Percentiles rank a stretch among this genome's conserved stretches.
Conservation (phyloP, 2,113 vertebrate genomes). For the Chloropsis cyanopogon region DNA sequence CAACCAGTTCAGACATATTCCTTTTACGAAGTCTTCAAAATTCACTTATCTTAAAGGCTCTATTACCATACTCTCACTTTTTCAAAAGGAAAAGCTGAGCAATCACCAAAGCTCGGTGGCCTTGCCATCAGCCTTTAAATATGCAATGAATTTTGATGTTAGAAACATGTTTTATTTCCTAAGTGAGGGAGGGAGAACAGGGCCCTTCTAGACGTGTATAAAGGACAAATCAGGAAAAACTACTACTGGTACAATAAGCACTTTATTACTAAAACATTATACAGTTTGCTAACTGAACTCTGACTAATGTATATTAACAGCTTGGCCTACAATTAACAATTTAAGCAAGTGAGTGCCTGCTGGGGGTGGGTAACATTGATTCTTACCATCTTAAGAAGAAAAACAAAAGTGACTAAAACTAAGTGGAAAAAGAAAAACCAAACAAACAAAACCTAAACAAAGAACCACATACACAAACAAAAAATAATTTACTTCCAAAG, state of each 20-base stretch:
- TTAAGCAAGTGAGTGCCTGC: not conserved
- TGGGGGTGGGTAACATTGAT: not conserved
- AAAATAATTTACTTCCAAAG: not conserved
- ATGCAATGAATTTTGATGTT: not conserved
- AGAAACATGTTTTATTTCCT: not conserved
- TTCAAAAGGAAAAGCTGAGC: not conserved
- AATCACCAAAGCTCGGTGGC: not conserved
- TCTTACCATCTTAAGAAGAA: not conserved
- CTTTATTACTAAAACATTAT: not conserved
- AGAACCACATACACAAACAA: not conserved
- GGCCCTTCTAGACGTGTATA: not conserved
- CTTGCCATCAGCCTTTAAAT: not conserved
- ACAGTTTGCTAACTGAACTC: not conserved
- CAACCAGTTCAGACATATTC: not conserved
- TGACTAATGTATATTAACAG: not conserved
- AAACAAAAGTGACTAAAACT: not conserved
- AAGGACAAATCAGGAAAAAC: not conserved
- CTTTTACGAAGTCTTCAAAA: not conserved
- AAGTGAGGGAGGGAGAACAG: not conserved
- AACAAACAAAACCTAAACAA: not conserved
- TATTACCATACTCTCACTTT: not conserved
- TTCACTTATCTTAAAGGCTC: not conserved
- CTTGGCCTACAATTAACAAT: not conserved
- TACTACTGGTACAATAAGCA: not conserved
- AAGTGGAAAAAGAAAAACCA: not conserved